phyloP scores from a whole-genome alignment of 2,888 invertebrate species.

The Callimorpha dominula region DNA sequence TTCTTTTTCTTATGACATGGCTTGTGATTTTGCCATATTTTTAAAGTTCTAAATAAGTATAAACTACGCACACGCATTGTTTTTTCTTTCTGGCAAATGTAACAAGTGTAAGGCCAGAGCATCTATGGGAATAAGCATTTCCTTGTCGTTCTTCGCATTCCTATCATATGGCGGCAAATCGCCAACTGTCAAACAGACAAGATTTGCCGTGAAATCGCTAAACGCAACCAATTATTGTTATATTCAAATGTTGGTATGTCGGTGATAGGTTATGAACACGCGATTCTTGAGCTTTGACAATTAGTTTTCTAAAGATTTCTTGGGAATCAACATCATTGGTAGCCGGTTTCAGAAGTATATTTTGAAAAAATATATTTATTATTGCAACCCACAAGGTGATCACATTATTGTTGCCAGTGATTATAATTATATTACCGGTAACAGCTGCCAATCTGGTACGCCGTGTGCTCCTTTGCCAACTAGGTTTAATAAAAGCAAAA shows the following conservation, averaged over 20 bases:
- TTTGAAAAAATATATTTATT: not conserved
- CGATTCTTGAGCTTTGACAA: constrained; percentile 29
- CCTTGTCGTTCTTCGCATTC: constrained; percentile 44
- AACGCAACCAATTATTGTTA: constrained; percentile 61
- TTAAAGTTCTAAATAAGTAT: not conserved
- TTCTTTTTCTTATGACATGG: too few relatives aligned
- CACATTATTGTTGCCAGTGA: not conserved
- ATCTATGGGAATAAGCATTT: constrained; percentile 48
- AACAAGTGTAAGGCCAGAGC: constrained; percentile 6
- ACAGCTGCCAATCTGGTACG: not conserved
- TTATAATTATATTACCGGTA: not conserved
- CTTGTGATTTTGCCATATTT: not conserved
- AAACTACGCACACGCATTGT: not conserved
- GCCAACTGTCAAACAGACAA: constrained; percentile 63
- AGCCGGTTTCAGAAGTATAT: constrained; percentile 20
- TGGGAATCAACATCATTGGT: constrained; percentile 13
- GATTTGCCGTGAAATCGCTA: constrained; percentile 68
- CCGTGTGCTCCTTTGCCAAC: not conserved
- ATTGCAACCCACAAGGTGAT: not conserved
- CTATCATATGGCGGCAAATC: constrained; percentile 45
- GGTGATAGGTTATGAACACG: constrained; percentile 41
- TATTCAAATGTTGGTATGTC: constrained; percentile 42
- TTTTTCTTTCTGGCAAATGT: constrained; percentile 1
- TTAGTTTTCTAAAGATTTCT: constrained; percentile 22
- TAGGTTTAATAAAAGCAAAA: not conserved